phyloP scores from a whole-genome alignment of 2,113 vertebrate species.

The Podarcis muralis region DNA sequence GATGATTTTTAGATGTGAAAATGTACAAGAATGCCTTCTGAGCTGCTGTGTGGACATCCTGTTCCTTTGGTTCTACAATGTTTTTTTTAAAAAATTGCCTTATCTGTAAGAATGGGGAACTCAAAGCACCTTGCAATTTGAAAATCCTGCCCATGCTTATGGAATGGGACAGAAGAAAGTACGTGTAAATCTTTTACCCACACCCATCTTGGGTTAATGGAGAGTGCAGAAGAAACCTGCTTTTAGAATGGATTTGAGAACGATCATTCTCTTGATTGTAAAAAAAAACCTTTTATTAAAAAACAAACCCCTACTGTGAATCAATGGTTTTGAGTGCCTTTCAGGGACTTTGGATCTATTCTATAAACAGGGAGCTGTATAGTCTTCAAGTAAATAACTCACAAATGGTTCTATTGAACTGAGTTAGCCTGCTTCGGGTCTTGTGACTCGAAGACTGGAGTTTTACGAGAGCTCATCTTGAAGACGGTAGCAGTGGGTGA shows the following conservation, averaged over 20 bases:
- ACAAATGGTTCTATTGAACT: conserved; percentile 13
- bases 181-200: not conserved
- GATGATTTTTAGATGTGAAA: not conserved
- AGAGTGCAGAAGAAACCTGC: not conserved
- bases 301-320: not conserved
- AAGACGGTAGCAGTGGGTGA: not conserved
- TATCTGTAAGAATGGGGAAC: not conserved
- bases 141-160: not conserved
- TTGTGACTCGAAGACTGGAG: not conserved
- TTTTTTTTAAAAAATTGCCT: not conserved
- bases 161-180: not conserved
- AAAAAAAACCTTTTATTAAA: not conserved
- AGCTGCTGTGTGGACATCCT: not conserved
- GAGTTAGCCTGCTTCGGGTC: not conserved
- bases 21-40: not conserved
- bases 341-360: not conserved
- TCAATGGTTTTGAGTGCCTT: not conserved
- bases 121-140: not conserved
- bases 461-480: not conserved
- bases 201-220: not conserved
- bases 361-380: not conserved
- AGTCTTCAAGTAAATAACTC: not conserved
- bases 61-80: not conserved
- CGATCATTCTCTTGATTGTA: not conserved
- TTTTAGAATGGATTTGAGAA: not conserved